These are phyloP conservation scores for Unio pictorum DNA, from an alignment of 2,888 invertebrate genomes.

Conservation along the genomic window DNA sequence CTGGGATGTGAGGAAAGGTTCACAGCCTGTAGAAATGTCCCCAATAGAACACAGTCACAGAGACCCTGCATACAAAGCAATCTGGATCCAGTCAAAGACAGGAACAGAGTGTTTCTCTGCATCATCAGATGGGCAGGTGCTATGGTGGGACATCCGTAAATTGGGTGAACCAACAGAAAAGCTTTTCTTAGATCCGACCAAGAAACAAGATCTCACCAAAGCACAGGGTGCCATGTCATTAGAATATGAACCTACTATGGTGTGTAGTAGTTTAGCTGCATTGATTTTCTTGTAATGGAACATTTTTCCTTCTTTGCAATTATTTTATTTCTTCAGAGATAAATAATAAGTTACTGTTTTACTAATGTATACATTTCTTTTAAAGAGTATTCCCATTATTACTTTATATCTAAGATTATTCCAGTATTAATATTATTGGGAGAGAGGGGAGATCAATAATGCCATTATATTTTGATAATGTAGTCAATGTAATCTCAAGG, in stretches of 20 bases:
- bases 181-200: constrained; percentile 80
- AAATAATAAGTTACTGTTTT: too few species aligned
- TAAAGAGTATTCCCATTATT: too few species aligned
- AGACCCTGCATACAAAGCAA: constrained; percentile 88
- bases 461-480: too few species aligned
- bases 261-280: constrained; percentile 37
- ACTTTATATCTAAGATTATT: too few species aligned
- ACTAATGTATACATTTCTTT: too few species aligned
- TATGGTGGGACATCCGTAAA: constrained; percentile 88
- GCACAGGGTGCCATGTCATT: constrained; percentile 83
- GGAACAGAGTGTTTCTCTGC: constrained; percentile 95
- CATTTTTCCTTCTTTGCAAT: too few species aligned
- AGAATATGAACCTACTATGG: constrained; percentile 87
- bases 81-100: constrained; percentile 95
- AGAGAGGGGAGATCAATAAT: too few species aligned
- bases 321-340: too few species aligned
- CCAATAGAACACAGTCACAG: constrained; percentile 87
- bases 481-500: too few species aligned
- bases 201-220: constrained; percentile 78
- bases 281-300: background rate
- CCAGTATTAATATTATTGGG: too few species aligned
- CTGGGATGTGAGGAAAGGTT: constrained; percentile 79
- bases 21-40: constrained; percentile 84
- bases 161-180: constrained; percentile 81
- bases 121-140: constrained; percentile 89